A percentile compares a stretch with the other conserved stretches of the same genome.
phyloP scores from a whole-genome alignment of 2,888 invertebrate genomes.

The Caenorhabditis macrosperma region DNA sequence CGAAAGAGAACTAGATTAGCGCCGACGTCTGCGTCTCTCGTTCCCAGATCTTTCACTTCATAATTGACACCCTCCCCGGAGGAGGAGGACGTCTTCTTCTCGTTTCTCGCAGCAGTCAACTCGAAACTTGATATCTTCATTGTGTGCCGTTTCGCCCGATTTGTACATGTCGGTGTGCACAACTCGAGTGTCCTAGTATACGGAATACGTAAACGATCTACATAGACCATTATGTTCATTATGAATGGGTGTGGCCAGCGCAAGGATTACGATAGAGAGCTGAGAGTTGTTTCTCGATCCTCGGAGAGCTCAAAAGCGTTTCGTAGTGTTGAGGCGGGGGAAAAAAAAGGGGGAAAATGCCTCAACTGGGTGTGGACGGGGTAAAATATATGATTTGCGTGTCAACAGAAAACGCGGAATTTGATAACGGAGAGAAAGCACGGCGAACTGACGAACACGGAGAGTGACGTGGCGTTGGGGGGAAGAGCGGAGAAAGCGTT shows the following conservation, averaged over 20 bases:
- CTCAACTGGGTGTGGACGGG: not conserved
- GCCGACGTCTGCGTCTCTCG: slow-evolving; percentile 26
- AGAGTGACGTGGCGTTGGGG: not conserved
- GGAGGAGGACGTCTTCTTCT: slow-evolving; percentile 47
- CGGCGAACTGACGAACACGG: slow-evolving; percentile 12
- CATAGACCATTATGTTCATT: too few relatives aligned
- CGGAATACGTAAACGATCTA: slow-evolving; percentile 2
- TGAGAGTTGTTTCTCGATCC: too few relatives aligned
- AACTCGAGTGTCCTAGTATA: not conserved
- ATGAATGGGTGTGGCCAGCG: too few relatives aligned
- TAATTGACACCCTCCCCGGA: slow-evolving; percentile 45
- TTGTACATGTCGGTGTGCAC: slow-evolving; percentile 16
- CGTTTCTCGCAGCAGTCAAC: slow-evolving; percentile 26
- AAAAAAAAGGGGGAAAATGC: not conserved
- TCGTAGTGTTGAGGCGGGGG: too few relatives aligned
- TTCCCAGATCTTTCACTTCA: slow-evolving; percentile 16
- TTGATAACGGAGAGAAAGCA: slow-evolving; percentile 16
- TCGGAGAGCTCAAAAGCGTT: too few relatives aligned
- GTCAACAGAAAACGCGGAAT: slow-evolving; percentile 11
- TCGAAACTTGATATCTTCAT: slow-evolving; percentile 50
- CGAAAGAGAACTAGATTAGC: slow-evolving; percentile 30
- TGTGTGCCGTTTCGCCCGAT: slow-evolving; percentile 41
- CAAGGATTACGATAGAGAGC: too few relatives aligned
- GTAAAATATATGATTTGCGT: not conserved
- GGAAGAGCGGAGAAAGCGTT: not conserved